A percentile compares a stretch with the other conserved stretches of the same genome.
Conservation (phyloP, 2,888 invertebrate genomes). For the Gerris lacustris region DNA sequence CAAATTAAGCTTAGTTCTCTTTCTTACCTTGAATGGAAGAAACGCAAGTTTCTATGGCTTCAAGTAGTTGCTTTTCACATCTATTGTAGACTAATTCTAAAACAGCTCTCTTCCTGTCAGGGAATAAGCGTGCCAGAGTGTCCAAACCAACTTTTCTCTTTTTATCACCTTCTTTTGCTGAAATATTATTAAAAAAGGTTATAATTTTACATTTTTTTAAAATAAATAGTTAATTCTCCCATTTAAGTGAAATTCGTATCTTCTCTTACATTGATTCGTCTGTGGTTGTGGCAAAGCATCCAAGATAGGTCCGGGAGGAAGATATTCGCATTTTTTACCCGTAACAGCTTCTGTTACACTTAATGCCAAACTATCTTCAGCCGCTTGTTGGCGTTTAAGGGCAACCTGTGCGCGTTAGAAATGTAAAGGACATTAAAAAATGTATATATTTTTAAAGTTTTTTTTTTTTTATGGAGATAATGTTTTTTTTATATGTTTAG, state of each 20-base stretch:
- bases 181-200: too few relatives aligned
- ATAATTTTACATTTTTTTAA: too few relatives aligned
- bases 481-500: too few relatives aligned
- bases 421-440: too few relatives aligned
- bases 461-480: too few relatives aligned
- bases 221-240: too few relatives aligned
- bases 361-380: conserved; percentile 89
- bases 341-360: conserved; percentile 77
- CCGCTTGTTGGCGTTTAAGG: conserved; percentile 88
- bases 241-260: background rate
- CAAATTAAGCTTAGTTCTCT: too few relatives aligned
- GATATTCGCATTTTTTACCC: conserved; percentile 54
- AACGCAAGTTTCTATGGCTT: conserved; percentile 75
- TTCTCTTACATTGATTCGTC: background rate
- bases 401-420: conserved; percentile 55
- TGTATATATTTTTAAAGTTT: too few relatives aligned
- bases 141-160: conserved; percentile 41
- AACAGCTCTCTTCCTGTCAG: conserved; percentile 75
- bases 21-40: conserved; percentile 21
- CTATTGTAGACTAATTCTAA: conserved; percentile 76
- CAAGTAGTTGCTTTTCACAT: conserved; percentile 81
- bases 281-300: conserved; percentile 65
- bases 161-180: conserved; percentile 18
- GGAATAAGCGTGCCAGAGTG: conserved; percentile 77
- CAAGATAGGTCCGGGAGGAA: conserved; percentile 84